These are phyloP conservation scores for Amphipoea lucens DNA, from an alignment of 2,888 invertebrate genomes.

Conservation along the genomic window DNA sequence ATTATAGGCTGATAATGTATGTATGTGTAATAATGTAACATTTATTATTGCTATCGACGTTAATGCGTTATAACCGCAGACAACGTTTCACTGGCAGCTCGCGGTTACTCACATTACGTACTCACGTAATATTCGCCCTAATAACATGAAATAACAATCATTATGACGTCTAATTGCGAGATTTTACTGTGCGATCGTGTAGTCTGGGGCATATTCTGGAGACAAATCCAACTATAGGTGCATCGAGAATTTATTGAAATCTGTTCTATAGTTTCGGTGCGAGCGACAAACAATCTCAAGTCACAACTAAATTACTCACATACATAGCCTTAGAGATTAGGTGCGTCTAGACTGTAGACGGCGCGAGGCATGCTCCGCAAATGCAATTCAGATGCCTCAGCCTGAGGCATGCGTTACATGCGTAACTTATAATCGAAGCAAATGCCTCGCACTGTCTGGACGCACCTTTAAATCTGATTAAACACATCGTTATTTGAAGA, in stretches of 20 bases:
- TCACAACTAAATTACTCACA: too few relatives aligned
- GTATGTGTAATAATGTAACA: slow-evolving; percentile 23
- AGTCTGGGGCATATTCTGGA: neutral
- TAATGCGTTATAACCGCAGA: slow-evolving; percentile 55
- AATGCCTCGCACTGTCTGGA: neutral
- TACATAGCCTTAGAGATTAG: neutral
- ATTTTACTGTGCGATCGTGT: neutral
- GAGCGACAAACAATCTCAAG: neutral
- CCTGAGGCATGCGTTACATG: neutral
- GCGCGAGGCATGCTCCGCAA: neutral
- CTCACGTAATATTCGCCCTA: slow-evolving; percentile 3
- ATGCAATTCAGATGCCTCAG: neutral
- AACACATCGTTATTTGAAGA: neutral
- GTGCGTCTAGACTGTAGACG: neutral
- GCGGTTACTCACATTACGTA: slow-evolving; percentile 23
- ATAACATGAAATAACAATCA: neutral
- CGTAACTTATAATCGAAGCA: neutral
- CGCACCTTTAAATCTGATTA: neutral
- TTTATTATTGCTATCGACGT: slow-evolving; percentile 48
- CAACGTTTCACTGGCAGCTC: slow-evolving; percentile 47
- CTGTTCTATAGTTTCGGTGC: neutral
- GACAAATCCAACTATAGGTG: neutral
- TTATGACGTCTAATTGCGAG: neutral
- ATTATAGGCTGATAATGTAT: too few relatives aligned
- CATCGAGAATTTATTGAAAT: neutral